A percentile compares a stretch with the other conserved stretches of the same genome.
phyloP scores from a whole-genome alignment of 2,113 vertebrate genomes.

The Hemichromis elongatus region DNA sequence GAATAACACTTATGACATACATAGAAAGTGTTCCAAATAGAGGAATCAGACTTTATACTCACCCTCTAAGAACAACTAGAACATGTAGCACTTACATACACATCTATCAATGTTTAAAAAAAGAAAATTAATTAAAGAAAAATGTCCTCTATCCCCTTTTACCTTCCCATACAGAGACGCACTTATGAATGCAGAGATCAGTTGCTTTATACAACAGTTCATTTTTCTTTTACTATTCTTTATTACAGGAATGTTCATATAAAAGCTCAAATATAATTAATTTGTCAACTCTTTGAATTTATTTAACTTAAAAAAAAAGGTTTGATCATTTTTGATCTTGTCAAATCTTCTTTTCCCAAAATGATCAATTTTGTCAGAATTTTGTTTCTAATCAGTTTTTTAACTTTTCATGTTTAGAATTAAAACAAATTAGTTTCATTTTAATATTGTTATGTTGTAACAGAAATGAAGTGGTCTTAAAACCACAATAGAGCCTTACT shows the following conservation, averaged over 20 bases:
- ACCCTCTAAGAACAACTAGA: constrained; percentile 28
- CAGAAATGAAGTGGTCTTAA: not conserved
- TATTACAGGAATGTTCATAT: no score
- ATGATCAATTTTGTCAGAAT: not conserved
- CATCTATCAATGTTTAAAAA: constrained; percentile 25
- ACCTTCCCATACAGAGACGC: not conserved
- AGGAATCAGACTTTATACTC: not conserved
- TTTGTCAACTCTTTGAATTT: not conserved
- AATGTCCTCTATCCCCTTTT: not conserved
- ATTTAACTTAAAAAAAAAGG: rapidly evolving
- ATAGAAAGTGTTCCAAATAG: not conserved
- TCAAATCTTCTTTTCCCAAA: not conserved
- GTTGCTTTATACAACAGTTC: not conserved
- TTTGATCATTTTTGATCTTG: not conserved
- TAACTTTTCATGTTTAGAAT: not conserved
- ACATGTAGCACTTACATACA: constrained; percentile 27
- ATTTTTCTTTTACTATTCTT: no score
- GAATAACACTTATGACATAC: not conserved
- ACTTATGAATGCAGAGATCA: constrained; percentile 1
- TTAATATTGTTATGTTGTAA: not conserved
- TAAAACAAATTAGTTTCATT: not conserved
- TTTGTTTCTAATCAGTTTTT: not conserved
- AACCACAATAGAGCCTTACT: not conserved
- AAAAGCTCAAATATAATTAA: not conserved
- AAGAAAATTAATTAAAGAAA: not conserved